Evolutionary conservation across 2,113 vertebrate genomes (phyloP).

Genomic region (Sylvietta virens): DNA sequence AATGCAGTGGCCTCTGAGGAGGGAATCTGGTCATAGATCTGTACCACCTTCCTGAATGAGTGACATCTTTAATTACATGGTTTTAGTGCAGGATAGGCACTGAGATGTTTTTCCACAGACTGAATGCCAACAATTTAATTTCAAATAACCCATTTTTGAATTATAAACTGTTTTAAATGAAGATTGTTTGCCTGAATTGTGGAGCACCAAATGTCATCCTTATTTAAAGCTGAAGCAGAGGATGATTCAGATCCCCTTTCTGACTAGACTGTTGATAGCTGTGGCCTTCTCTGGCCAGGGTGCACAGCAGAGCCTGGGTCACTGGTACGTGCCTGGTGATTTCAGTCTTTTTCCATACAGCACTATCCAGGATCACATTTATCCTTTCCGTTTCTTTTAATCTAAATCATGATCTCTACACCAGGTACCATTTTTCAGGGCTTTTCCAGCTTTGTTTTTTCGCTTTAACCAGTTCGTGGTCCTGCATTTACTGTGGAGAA

Average conservation of each 20-base stretch:
- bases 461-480: not conserved
- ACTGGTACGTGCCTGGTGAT: not conserved
- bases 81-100: not conserved
- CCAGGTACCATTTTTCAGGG: not conserved
- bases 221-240: not conserved
- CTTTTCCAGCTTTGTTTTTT: not conserved
- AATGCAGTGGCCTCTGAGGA: not conserved
- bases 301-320: not conserved
- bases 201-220: not conserved
- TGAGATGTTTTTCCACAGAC: not conserved
- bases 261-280: not conserved
- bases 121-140: not conserved
- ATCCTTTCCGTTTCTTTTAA: not conserved
- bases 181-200: not conserved
- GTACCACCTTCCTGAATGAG: not conserved
- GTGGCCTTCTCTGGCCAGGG: not conserved
- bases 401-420: not conserved
- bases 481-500: not conserved
- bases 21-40: not conserved
- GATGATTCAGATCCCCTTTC: not conserved
- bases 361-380: not conserved
- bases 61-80: not conserved
- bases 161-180: not conserved
- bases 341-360: not conserved
- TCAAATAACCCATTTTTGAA: not conserved